Conservation (phyloP, 2,888 invertebrate genomes). For the Tipula unca region DNA sequence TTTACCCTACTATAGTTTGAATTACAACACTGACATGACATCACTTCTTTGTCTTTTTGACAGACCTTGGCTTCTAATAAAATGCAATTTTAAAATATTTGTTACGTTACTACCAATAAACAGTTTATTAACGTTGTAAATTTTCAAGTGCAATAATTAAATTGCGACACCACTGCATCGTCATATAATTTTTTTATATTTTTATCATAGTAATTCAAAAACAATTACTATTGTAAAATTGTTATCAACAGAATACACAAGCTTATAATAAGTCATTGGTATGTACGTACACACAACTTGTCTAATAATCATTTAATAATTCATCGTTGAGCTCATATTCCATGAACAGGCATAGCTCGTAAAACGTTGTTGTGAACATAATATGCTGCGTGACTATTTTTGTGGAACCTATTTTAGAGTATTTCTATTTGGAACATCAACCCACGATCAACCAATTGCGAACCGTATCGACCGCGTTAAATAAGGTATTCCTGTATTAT, state of each 20-base stretch:
- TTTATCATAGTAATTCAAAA: background rate
- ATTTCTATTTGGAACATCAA: too few species aligned
- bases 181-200: background rate
- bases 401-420: too few species aligned
- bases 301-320: background rate
- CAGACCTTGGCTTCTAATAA: too few species aligned
- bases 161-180: background rate
- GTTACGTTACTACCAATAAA: too few species aligned
- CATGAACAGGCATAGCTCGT: background rate
- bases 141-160: background rate
- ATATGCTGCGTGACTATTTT: too few species aligned
- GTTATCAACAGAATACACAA: background rate
- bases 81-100: too few species aligned
- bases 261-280: background rate
- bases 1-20: too few species aligned
- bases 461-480: background rate
- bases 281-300: background rate
- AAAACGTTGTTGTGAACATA: background rate
- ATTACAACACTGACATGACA: too few species aligned
- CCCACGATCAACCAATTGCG: too few species aligned
- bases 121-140: too few species aligned
- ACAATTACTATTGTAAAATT: background rate
- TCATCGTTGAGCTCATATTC: background rate
- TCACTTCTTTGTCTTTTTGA: too few species aligned
- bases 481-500: background rate